phyloP scores from a whole-genome alignment of 2,113 vertebrate species.

The Bufo gargarizans region DNA sequence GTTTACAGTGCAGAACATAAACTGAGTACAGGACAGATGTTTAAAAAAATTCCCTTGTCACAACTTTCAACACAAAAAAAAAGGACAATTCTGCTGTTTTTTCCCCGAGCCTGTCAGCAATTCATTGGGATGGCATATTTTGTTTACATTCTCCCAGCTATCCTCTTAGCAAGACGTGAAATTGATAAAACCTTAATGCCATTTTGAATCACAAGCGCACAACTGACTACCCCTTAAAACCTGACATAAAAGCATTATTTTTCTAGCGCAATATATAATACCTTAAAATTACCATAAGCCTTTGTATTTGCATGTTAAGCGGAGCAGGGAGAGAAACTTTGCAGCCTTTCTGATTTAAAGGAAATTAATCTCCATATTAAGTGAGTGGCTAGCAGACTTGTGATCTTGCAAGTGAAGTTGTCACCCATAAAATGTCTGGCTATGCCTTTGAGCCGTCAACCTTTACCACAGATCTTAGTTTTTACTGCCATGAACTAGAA shows the following conservation, averaged over 20 bases:
- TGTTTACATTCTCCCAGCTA: conserved; percentile 25
- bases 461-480: conserved; percentile 56
- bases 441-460: conserved; percentile 57
- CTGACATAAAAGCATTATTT: conserved; percentile 61
- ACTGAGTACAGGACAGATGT: conserved; percentile 34
- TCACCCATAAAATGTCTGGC: conserved; percentile 13
- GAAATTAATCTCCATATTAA: conserved; percentile 59
- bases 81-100: not conserved
- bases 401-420: conserved; percentile 49
- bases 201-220: conserved; percentile 60
- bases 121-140: conserved; percentile 13
- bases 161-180: conserved; percentile 26
- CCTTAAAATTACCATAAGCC: conserved; percentile 56
- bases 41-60: not conserved
- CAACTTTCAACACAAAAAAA: conserved; percentile 4
- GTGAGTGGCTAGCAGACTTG: conserved; percentile 52
- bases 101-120: not conserved
- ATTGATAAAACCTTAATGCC: conserved; percentile 38
- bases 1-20: conserved; percentile 46
- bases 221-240: conserved; percentile 60
- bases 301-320: conserved; percentile 55
- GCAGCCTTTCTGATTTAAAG: conserved; percentile 56
- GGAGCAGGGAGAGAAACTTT: conserved; percentile 34
- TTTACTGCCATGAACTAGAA: conserved; percentile 55
- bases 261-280: conserved; percentile 55